Percentiles rank a stretch among this genome's conserved stretches.
Conservation (phyloP, 2,113 vertebrate genomes). For the Hoplias malabaricus region DNA sequence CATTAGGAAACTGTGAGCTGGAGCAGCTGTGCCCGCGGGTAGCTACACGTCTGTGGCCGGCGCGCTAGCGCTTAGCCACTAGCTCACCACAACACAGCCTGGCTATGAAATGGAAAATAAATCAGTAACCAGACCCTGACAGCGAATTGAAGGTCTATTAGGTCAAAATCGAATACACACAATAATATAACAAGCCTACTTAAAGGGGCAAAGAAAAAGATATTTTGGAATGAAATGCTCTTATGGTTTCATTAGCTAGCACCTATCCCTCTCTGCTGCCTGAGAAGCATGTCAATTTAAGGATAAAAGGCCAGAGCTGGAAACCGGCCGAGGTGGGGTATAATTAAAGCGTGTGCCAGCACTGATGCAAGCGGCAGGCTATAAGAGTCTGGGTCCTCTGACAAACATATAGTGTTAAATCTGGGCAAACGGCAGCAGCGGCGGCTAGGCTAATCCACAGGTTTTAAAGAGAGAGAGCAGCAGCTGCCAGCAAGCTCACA, state of each 20-base stretch:
- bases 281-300: conserved; percentile 20
- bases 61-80: conserved; percentile 4
- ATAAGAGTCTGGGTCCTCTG: conserved; percentile 19
- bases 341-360: conserved; percentile 27
- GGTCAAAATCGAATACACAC: not conserved
- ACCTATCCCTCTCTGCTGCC: not conserved
- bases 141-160: conserved; percentile 12
- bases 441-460: conserved; percentile 28
- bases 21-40: conserved; percentile 23
- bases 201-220: not conserved
- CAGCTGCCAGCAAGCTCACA: conserved; percentile 4
- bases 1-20: conserved; percentile 18
- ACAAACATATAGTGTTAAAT: conserved; percentile 44
- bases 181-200: conserved; percentile 1
- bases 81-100: not conserved
- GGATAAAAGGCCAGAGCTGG: conserved; percentile 13
- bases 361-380: conserved; percentile 7
- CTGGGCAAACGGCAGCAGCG: conserved; percentile 8
- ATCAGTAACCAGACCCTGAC: conserved; percentile 24
- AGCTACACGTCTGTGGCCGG: conserved; percentile 23
- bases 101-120: conserved; percentile 31
- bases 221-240: not conserved
- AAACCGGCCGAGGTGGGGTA: conserved; percentile 25
- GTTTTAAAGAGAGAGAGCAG: conserved; percentile 25
- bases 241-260: conserved; percentile 38